phyloP scores from a whole-genome alignment of 2,797 vertebrate genomes.

The Australoheros facetus region DNA sequence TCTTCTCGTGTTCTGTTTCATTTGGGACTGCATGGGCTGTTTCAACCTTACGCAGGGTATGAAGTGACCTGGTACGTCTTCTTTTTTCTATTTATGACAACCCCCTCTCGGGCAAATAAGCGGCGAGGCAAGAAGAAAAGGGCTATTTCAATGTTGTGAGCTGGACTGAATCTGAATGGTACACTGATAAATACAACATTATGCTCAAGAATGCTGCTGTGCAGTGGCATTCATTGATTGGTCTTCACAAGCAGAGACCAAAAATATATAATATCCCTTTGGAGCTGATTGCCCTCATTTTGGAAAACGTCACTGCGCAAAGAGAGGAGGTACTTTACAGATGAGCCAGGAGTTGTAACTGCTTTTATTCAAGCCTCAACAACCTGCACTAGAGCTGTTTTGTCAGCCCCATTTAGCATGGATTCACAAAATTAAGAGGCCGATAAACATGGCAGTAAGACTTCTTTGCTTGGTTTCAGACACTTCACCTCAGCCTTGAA shows the following conservation, averaged over 20 bases:
- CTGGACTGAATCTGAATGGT: constrained; percentile 29
- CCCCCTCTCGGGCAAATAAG: constrained; percentile 6
- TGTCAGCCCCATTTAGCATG: background rate
- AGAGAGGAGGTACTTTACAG: constrained; percentile 24
- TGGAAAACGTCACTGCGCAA: constrained; percentile 39
- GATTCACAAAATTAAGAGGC: constrained; percentile 6
- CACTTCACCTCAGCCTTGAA: constrained; percentile 24
- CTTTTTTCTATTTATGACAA: constrained; percentile 18
- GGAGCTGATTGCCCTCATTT: constrained; percentile 54
- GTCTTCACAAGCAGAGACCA: constrained; percentile 12
- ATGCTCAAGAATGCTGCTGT: constrained; percentile 39
- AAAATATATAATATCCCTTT: constrained; percentile 45
- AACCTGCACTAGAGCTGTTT: background rate
- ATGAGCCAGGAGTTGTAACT: constrained; percentile 18
- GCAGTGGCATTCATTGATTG: constrained; percentile 24
- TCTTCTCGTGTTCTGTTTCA: constrained; percentile 36
- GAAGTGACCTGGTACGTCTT: constrained; percentile 22
- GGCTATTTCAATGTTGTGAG: constrained; percentile 22
- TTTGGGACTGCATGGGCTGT: constrained; percentile 42
- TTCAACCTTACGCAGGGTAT: constrained; percentile 8
- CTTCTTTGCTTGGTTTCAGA: constrained; percentile 34
- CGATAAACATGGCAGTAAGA: constrained; percentile 25
- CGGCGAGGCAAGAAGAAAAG: constrained; percentile 27
- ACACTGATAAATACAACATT: constrained; percentile 18
- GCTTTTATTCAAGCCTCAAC: constrained; percentile 5